Conservation (phyloP, 2,888 invertebrate genomes). For the Megamerina dolium region DNA sequence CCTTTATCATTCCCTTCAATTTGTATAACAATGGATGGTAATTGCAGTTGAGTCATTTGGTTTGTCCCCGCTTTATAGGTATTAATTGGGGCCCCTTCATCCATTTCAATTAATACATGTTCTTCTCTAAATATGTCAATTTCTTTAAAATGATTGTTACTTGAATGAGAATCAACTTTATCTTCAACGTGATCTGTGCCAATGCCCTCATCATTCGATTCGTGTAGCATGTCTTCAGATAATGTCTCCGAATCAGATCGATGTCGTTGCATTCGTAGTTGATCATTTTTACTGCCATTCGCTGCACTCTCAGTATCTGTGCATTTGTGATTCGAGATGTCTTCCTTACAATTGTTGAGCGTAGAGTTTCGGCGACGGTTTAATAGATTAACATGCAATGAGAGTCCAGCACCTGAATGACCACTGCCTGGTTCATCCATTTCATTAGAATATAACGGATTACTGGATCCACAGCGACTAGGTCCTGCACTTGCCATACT, state of each 20-base stretch:
- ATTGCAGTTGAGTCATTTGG: slow-evolving; percentile 52
- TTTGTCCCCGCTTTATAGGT: neutral
- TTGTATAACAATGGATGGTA: slow-evolving; percentile 59
- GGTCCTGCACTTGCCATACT: slow-evolving; percentile 82
- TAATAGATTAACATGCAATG: slow-evolving; percentile 46
- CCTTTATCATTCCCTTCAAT: slow-evolving; percentile 55
- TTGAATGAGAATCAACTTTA: slow-evolving; percentile 50
- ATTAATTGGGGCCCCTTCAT: slow-evolving; percentile 37
- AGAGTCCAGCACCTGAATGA: slow-evolving; percentile 30
- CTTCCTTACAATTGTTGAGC: slow-evolving; percentile 53
- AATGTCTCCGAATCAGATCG: slow-evolving; percentile 69
- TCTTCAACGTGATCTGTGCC: slow-evolving; percentile 66
- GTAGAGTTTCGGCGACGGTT: slow-evolving; percentile 58
- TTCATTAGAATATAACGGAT: slow-evolving; percentile 70
- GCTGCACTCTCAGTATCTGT: slow-evolving; percentile 11
- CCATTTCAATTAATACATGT: slow-evolving; percentile 30
- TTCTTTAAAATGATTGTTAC: slow-evolving; percentile 20
- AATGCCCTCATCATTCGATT: slow-evolving; percentile 73
- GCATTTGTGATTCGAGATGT: slow-evolving; percentile 47
- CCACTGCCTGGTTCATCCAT: slow-evolving; percentile 66
- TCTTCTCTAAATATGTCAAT: slow-evolving; percentile 27
- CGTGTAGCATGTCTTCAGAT: slow-evolving; percentile 64
- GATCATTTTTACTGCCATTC: slow-evolving; percentile 22
- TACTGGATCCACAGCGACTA: slow-evolving; percentile 74
- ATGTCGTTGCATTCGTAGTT: slow-evolving; percentile 47